A percentile compares a stretch with the other conserved stretches of the same genome.
Conservation (phyloP, 2,888 invertebrate species). For the Athalia cordata region DNA sequence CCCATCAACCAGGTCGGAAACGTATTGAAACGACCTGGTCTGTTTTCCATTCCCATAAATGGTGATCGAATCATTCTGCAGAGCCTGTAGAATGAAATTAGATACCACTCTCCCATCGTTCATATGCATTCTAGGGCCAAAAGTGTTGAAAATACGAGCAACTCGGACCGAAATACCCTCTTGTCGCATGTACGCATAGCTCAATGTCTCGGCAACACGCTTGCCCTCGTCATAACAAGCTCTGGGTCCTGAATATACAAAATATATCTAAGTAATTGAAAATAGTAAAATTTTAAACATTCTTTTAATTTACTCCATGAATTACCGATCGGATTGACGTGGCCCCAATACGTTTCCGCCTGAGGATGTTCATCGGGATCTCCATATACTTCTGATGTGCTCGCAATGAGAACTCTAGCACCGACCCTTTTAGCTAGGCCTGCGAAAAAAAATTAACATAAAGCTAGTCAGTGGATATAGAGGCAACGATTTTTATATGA, state of each 20-base stretch:
- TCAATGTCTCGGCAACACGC: slow-evolving; percentile 95
- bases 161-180: slow-evolving; percentile 96
- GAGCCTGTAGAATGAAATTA: slow-evolving; percentile 97
- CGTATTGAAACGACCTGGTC: slow-evolving; percentile 98
- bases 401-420: slow-evolving; percentile 95
- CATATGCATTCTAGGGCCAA: slow-evolving; percentile 99
- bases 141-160: slow-evolving; percentile 99
- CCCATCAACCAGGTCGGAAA: slow-evolving; percentile 97
- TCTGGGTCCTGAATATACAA: slow-evolving; percentile 82
- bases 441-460: slow-evolving; percentile 67
- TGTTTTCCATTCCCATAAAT: slow-evolving; percentile 91
- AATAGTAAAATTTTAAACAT: not conserved
- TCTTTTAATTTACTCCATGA: not conserved
- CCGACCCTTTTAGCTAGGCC: slow-evolving; percentile 94
- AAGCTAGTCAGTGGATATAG: not conserved
- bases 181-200: slow-evolving; percentile 98
- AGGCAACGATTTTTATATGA: too few species aligned
- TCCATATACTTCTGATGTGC: slow-evolving; percentile 99
- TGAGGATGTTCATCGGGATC: slow-evolving; percentile 99
- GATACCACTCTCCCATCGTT: slow-evolving; percentile 99
- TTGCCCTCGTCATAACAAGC: slow-evolving; percentile 99
- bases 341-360: slow-evolving; percentile 98
- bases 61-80: slow-evolving; percentile 95
- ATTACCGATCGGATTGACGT: slow-evolving; percentile 97
- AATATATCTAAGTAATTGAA: not conserved